Evolutionary conservation across 2,113 vertebrate species (phyloP).

Genomic region (Dasypus novemcinctus): DNA sequence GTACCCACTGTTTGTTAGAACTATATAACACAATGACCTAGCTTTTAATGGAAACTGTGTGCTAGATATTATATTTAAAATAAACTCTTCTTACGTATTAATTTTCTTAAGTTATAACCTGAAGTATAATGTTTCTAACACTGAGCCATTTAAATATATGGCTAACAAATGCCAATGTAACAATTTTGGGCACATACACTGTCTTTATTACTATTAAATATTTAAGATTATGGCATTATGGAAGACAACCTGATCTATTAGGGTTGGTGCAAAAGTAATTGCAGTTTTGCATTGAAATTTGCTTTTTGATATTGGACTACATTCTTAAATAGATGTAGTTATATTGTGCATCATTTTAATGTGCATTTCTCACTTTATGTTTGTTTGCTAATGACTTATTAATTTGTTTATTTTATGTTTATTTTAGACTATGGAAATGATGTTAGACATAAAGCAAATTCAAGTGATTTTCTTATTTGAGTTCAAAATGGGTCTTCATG

Average conservation of each 20-base stretch:
- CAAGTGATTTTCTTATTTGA: no score
- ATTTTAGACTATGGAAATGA: no score
- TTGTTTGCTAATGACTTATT: no score
- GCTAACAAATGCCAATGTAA: neutral
- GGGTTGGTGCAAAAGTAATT: no score
- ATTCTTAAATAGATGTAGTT: no score
- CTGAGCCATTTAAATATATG: neutral
- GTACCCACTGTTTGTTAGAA: neutral
- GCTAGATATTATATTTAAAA: neutral
- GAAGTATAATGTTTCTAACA: neutral
- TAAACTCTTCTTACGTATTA: neutral
- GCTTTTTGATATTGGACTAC: no score
- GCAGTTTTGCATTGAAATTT: no score
- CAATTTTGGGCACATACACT: neutral
- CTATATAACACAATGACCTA: neutral
- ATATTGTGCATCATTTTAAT: no score
- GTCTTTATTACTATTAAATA: neutral
- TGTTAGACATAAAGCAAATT: no score
- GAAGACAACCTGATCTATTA: neutral
- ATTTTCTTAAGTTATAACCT: neutral
- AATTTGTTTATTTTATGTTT: no score
- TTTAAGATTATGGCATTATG: neutral
- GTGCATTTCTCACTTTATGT: no score
- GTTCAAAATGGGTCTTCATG: no score
- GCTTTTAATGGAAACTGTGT: neutral